Base-by-base conservation (phyloP, 2,113 vertebrate species). In the Cyanistes caeruleus region DNA sequence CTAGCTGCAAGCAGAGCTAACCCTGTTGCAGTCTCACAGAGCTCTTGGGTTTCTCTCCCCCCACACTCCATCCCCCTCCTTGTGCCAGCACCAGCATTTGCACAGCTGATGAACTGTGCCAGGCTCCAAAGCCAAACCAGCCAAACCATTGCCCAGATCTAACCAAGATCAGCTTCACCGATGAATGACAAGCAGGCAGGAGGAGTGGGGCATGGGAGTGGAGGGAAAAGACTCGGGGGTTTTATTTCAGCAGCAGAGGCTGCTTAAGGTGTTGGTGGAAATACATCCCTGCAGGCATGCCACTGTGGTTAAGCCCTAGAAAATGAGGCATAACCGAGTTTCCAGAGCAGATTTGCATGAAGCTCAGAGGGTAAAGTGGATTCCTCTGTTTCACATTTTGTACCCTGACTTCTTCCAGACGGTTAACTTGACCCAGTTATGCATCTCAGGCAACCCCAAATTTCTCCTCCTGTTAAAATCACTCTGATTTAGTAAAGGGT, bases 271-370 rank as follows among this genome's bases (percentile, higher is more conserved):
- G 7, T 73, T 92, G 43, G 70, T 84, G 68, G 78, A 96, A 95
- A 67, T 67, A 84, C 43, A 60, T 87, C 68, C 86, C 91, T 81
- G 64, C 43, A 95, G 91, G 94, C 65, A 73, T 89, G 86, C 17
- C 81, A 5, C 91, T 92, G 91, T 81, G 92, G 76, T 74, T 92
- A 64, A 92, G 89, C 69, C 63, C 55, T 85, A 74, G 90, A 94
- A 93, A 93, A 95, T 90, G 82, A 94, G 94, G 80, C 41, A 21
- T 49, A 75, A 82, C 44, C 0, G 0, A 70, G 52, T 55, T 95
- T 95, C 88, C 82, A 95, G 86, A 93, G 64, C 37, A 49, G 44
- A 89, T 96, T 81, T 96, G 76, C 95, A 81, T 87, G 80, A 86
- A 81, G 24, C 64, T 89, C 28, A 46, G 73, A 62, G 49, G 13